These are phyloP conservation scores for Chrysomela aeneicollis DNA, from an alignment of 2,888 invertebrate genomes.

Conservation along the genomic window DNA sequence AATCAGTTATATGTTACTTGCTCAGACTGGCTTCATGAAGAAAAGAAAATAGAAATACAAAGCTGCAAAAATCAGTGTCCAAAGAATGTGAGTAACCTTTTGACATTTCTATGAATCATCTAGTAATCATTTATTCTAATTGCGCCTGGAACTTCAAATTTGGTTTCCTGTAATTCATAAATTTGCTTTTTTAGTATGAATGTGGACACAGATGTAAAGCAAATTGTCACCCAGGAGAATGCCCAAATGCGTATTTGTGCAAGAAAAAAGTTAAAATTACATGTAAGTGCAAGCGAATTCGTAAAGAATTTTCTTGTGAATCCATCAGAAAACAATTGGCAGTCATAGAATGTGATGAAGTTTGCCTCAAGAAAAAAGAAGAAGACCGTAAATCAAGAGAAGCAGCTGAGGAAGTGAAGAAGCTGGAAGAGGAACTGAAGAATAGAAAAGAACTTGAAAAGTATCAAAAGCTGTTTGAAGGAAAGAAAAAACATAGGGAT, in stretches of 20 bases:
- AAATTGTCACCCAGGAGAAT: constrained; percentile 77
- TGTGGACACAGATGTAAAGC: constrained; percentile 86
- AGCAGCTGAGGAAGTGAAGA: constrained; percentile 66
- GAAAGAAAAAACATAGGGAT: constrained; percentile 69
- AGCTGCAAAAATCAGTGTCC: constrained; percentile 87
- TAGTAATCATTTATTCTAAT: neutral
- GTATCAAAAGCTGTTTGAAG: constrained; percentile 77
- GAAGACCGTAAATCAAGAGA: constrained; percentile 65
- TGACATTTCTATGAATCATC: neutral
- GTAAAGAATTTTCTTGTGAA: constrained; percentile 76
- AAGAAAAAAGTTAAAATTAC: constrained; percentile 80
- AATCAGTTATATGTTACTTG: constrained; percentile 81
- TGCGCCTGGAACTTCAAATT: too few relatives aligned
- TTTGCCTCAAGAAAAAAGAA: constrained; percentile 68
- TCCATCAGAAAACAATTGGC: constrained; percentile 63
- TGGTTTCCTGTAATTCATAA: too few relatives aligned
- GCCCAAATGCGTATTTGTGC: constrained; percentile 73
- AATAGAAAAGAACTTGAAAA: constrained; percentile 78
- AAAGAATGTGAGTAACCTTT: constrained; percentile 69
- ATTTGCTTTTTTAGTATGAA: constrained; percentile 69
- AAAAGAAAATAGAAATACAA: constrained; percentile 60
- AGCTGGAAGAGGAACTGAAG: constrained; percentile 71
- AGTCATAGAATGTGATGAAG: constrained; percentile 69
- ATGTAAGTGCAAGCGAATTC: constrained; percentile 81
- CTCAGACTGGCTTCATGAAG: constrained; percentile 69